Evolutionary conservation across 1,140 invertebrate genomes (phyloP), one percentile per base, ranked within the genome.

Genomic region (Eupristina koningsbergeri): DNA sequence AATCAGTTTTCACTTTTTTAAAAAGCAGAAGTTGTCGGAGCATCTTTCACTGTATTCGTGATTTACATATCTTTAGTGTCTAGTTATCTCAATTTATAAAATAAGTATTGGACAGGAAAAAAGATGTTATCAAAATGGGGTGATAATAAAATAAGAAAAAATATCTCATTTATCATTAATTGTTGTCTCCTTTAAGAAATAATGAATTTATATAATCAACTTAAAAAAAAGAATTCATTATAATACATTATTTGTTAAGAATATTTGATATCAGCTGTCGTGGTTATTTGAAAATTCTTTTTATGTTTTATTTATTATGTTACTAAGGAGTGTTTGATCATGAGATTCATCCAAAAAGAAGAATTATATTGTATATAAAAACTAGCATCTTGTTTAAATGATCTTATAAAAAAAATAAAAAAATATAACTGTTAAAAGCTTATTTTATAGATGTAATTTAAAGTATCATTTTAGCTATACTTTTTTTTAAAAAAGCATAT

Each of bases 51-150:
- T 86, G 87, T 58, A 80, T 86, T 86, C 83, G 86, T 58, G 58
- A 78, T 83, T 69, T 85, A 88, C 88, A 88, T 88, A 88, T 88
- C 87, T 87, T n/a, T 88, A 61, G 87, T 86, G 85, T 86, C 85
- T 78, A 79, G 87, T 86, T 87, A 87, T 88, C 85, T 87, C 78
- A 84, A 86, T 87, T 84, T 83, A 85, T 84, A 84, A 86, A 86
- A 86, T 86, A 81, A 86, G 80, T n/a, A 22, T 50, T 50, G 39
- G 73, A 73, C 71, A 47, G 36, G 41, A 58, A 50, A 82, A 82
- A 75, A 64, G 19, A 61, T 81, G 58, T 82, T 82, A 82, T 76
- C 80, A 50, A 76, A 81, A 82, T 64, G 36, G 53, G 36, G 5
- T 69, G 80, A 74, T 63, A n/a, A 61, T 76, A 45, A 82, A 34